These are phyloP conservation scores for Xiphorhynchus elegans DNA, from an alignment of 2,113 vertebrate genomes.

Conservation along the genomic window DNA sequence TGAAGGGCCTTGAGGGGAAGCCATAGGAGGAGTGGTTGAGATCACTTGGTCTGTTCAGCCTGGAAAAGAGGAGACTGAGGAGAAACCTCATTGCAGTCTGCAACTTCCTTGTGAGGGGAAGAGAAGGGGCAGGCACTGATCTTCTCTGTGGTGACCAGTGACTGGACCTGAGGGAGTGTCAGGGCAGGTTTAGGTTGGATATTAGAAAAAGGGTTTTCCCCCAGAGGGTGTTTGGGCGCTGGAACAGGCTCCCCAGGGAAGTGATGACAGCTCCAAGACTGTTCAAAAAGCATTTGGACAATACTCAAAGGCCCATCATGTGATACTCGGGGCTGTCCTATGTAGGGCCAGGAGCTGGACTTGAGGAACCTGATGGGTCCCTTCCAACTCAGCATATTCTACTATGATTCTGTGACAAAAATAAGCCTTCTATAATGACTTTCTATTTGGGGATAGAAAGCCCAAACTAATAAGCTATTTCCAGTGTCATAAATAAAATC, in stretches of 20 bases:
- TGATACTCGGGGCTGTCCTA: not conserved
- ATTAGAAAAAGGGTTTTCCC: not conserved
- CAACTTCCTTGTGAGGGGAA: not conserved
- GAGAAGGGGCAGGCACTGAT: not conserved
- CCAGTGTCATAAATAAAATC: not conserved
- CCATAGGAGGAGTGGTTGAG: not conserved
- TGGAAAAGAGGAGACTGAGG: not conserved
- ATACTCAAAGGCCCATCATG: not conserved
- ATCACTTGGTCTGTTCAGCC: not conserved
- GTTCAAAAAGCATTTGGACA: not conserved
- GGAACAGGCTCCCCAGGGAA: not conserved
- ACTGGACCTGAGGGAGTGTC: not conserved
- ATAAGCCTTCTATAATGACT: not conserved
- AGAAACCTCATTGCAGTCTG: not conserved
- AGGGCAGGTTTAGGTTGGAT: not conserved
- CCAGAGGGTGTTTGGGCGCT: not conserved
- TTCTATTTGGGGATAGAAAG: not conserved
- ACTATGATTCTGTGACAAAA: not conserved
- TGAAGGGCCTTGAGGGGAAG: not conserved
- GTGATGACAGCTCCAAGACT: not conserved
- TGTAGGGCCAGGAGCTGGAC: not conserved
- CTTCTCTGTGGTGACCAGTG: rapidly evolving
- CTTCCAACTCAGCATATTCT: not conserved
- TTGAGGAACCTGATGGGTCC: rapidly evolving
- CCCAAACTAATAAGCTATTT: not conserved